Base-by-base conservation (phyloP, 2,888 invertebrate species). In the Doris montereyensis region DNA sequence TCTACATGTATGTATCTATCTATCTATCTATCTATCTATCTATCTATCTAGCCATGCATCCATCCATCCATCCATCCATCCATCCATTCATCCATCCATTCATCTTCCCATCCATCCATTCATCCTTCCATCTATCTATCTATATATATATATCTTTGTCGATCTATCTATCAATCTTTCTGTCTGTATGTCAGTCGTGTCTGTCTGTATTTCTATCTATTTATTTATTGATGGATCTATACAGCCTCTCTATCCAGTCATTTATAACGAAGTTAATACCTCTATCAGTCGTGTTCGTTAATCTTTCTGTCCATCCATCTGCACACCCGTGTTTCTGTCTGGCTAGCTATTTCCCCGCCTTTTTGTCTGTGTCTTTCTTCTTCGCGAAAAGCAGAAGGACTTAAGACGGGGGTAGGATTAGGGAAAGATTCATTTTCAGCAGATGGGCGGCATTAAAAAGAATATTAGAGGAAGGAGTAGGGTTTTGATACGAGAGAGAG, bases 161-260 rank as follows among this genome's bases (percentile, higher is more conserved):
- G n/a, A 3, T 70, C 3, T 21, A n/a, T 71, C 34, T 32, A 21
- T 71, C 17, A 34, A 35, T 34, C 34, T 34, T 32, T 71, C 21
- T 71, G 35, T 34, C n/a, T 34, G 71, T 71, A 35, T 71, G 71
- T 32, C 34, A 34, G 71, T 71, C n/a, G 71, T 32, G 71, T 35
- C n/a, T 35, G 71, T n/a, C 34, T n/a, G 71, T 32, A 41, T 41
- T 41, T n/a, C n/a, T n/a, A n/a, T n/a, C n/a, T n/a, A n/a, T n/a
- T n/a, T n/a, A n/a, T n/a, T n/a, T n/a, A n/a, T n/a, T n/a, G n/a
- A n/a, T n/a, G n/a, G n/a, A n/a, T n/a, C n/a, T n/a, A n/a, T n/a
- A n/a, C n/a, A n/a, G n/a, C n/a, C n/a, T n/a, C n/a, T n/a, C n/a
- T n/a, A n/a, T n/a, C n/a, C n/a, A n/a, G n/a, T n/a, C n/a, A n/a